These are phyloP conservation scores for Drosophila fungiperda DNA, from an alignment of 2,888 invertebrate genomes.

Conservation along the genomic window DNA sequence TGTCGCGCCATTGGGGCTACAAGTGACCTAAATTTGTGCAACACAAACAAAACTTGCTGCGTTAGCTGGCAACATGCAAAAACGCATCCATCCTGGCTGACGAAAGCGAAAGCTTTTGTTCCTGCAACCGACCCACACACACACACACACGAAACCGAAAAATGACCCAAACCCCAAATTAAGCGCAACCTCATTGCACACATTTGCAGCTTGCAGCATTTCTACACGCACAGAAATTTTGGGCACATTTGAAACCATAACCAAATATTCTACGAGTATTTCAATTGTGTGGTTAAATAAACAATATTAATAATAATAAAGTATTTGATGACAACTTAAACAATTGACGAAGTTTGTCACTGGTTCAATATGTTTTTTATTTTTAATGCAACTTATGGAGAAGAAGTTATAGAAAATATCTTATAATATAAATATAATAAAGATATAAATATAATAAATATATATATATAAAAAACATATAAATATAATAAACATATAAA, in stretches of 20 bases:
- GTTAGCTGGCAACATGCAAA: constrained; percentile 36
- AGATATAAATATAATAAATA: too few relatives aligned
- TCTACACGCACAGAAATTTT: constrained; percentile 18
- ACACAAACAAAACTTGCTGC: constrained; percentile 17
- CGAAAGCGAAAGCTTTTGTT: constrained; percentile 58
- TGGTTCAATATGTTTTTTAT: too few relatives aligned
- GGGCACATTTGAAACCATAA: background rate
- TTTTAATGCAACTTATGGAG: too few relatives aligned
- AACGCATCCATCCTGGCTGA: constrained; percentile 37
- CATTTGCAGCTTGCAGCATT: constrained; percentile 18
- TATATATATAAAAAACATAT: too few relatives aligned
- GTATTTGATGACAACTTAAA: too few relatives aligned
- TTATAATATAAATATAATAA: background rate
- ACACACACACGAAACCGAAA: background rate
- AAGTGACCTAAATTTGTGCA: constrained; percentile 56
- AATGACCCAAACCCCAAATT: constrained; percentile 1
- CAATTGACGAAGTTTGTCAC: too few relatives aligned
- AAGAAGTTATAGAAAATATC: too few relatives aligned
- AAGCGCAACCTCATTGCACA: constrained; percentile 6
- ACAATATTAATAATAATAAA: too few relatives aligned
- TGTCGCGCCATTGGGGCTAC: constrained; percentile 48
- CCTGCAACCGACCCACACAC: background rate
- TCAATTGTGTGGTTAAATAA: too few relatives aligned
- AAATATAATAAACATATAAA: too few relatives aligned
- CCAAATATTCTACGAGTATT: background rate